These are phyloP conservation scores for Mesoligia furuncula DNA, from an alignment of 2,888 invertebrate genomes.

Conservation along the genomic window DNA sequence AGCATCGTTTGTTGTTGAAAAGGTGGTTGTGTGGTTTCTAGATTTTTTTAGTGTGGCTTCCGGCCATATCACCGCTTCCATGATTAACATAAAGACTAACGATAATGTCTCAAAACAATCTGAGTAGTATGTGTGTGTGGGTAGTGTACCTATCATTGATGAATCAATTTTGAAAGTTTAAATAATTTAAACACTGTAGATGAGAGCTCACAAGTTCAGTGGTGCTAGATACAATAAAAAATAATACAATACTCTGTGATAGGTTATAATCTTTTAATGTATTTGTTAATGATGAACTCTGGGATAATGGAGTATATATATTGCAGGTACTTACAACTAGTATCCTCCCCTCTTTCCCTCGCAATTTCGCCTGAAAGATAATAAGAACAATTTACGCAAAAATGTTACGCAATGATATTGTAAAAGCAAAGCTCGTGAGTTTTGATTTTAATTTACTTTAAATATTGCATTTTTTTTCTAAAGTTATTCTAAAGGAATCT, in stretches of 20 bases:
- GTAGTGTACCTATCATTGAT: neutral
- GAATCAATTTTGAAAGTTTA: neutral
- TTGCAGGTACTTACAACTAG: conserved; percentile 92
- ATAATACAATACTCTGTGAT: neutral
- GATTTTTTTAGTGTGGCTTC: neutral
- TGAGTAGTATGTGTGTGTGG: too few species aligned
- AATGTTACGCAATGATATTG: conserved; percentile 30
- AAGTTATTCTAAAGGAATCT: conserved; percentile 4
- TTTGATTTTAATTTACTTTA: conserved; percentile 34
- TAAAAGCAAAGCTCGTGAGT: conserved; percentile 43
- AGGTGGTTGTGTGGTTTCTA: neutral
- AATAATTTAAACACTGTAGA: neutral
- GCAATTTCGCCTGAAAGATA: conserved; percentile 93
- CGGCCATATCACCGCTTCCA: neutral
- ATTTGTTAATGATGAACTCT: conserved; percentile 8
- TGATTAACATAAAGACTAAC: neutral
- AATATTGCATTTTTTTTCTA: conserved; percentile 19
- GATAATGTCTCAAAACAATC: neutral
- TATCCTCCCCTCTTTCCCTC: conserved; percentile 93
- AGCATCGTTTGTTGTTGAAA: neutral
- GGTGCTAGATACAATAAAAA: neutral
- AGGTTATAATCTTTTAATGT: neutral
- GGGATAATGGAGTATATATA: neutral
- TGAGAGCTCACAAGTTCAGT: neutral
- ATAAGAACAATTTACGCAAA: conserved; percentile 64